Evolutionary conservation across 1,140 invertebrate species (phyloP), one percentile per base, ranked within the genome.

Genomic region (Brachionus calyciflorus): DNA sequence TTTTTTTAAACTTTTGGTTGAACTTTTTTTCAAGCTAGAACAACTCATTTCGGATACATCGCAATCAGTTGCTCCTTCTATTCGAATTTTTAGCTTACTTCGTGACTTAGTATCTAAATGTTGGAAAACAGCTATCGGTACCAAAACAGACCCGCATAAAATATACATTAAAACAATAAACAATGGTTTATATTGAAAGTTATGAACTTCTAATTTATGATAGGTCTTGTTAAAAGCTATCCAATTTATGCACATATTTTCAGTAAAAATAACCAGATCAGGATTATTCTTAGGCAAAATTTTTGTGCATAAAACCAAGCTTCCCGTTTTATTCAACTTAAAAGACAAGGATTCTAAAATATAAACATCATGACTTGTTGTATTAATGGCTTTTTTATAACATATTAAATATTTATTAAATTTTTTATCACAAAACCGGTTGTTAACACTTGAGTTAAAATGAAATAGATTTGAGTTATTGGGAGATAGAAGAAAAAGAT

Each of bases 111-210:
- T 65, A 10, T 2, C 12, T 9, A 65, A 26, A 44, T 65, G 37
- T 14, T 65, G 60, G 21, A 41, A 65, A 10, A 65, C 14, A 7
- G 40, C 40, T 24, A 65, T 65, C 3, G 60, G 60, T 26, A 65
- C 1, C 14, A 65, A 24, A n/a, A 65, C 30, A 9, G 60, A 65
- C 14, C 37, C 60, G 44, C 60, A 65, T 28, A 65, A 41, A 41
- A 65, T 65, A 19, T 65, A 65, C 60, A 65, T 65, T 44, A 65
- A 65, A 26, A 65, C 40, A 14, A 65, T 65, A 44, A 65, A 65
- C 10, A 65, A 26, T 3, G 60, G 60, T 26, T 65, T 65, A 46
- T 65, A 65, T 44, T 41, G 37, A 65, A 65, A 65, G 24, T 19
- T 65, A 24, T 65, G 60, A 24, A 19, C 1, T 24, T 65, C 60